These are phyloP conservation scores for Eupsilia transversa DNA, from an alignment of 2,888 invertebrate genomes.

Conservation along the genomic window DNA sequence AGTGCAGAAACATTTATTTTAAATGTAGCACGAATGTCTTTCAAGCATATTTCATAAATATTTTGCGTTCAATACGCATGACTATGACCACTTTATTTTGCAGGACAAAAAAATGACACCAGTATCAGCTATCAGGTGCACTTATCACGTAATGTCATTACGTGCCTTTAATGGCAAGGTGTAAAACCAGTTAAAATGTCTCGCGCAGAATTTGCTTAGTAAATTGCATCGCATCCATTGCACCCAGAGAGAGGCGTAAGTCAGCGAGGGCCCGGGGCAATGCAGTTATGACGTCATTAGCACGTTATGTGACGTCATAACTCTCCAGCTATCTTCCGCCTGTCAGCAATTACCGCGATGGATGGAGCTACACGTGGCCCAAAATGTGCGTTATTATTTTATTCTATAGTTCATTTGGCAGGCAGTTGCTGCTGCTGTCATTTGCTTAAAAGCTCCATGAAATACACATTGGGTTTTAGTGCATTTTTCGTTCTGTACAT, in stretches of 20 bases:
- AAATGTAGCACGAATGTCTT: conserved; percentile 36
- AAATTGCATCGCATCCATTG: conserved; percentile 82
- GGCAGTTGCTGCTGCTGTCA: conserved; percentile 49
- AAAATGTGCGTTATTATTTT: conserved; percentile 82
- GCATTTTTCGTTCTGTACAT: conserved; percentile 12
- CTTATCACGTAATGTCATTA: conserved; percentile 64
- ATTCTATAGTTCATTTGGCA: conserved; percentile 69
- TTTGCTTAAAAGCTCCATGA: conserved; percentile 56
- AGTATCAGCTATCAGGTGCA: conserved; percentile 56
- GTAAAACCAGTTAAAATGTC: conserved; percentile 74
- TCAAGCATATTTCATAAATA: conserved; percentile 49
- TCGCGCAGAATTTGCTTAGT: conserved; percentile 74
- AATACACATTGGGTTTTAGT: conserved; percentile 20
- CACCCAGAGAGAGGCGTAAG: conserved; percentile 77
- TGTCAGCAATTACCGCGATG: conserved; percentile 87
- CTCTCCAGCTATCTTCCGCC: conserved; percentile 87
- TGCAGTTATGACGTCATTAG: conserved; percentile 90
- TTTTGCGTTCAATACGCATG: conserved; percentile 55
- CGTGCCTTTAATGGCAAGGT: conserved; percentile 66
- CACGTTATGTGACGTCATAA: conserved; percentile 89
- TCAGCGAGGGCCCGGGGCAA: conserved; percentile 81
- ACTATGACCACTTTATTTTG: conserved; percentile 60
- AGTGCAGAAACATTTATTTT: conserved; percentile 53
- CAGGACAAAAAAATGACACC: conserved; percentile 58
- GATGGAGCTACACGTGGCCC: conserved; percentile 83